phyloP scores from a whole-genome alignment of 2,888 invertebrate species.

The Pandemis cinnamomeana region DNA sequence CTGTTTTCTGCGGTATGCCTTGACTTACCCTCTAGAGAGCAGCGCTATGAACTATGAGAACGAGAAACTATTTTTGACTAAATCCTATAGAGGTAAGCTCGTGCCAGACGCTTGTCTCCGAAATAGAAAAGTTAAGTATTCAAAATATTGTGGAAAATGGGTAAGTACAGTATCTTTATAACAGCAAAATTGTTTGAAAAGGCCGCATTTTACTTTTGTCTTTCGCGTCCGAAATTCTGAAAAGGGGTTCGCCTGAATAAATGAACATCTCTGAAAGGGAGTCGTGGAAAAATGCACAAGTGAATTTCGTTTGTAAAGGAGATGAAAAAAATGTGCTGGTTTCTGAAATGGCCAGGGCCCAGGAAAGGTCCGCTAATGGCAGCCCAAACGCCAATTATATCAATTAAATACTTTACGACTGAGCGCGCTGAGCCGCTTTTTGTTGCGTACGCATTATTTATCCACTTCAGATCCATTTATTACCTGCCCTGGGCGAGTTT shows the following conservation, averaged over 20 bases:
- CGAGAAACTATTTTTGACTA: slow-evolving; percentile 18
- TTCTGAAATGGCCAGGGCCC: slow-evolving; percentile 61
- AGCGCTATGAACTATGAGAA: slow-evolving; percentile 13
- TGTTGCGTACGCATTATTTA: slow-evolving; percentile 45
- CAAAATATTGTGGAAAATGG: slow-evolving; percentile 1
- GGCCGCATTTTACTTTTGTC: slow-evolving; percentile 54
- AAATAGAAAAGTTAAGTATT: slow-evolving; percentile 22
- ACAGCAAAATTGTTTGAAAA: slow-evolving; percentile 30
- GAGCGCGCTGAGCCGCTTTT: slow-evolving; percentile 53
- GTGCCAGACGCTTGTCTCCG: slow-evolving; percentile 11
- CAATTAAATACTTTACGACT: slow-evolving; percentile 78
- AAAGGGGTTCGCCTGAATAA: slow-evolving; percentile 73
- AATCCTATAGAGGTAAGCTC: slow-evolving; percentile 14
- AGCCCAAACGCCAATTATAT: slow-evolving; percentile 79
- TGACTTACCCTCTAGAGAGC: slow-evolving; percentile 5
- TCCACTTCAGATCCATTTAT: slow-evolving; percentile 28
- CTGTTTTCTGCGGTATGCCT: not conserved
- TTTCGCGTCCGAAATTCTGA: slow-evolving; percentile 59
- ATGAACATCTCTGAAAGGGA: slow-evolving; percentile 73
- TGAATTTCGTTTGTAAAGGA: slow-evolving; percentile 63
- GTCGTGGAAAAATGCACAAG: slow-evolving; percentile 67
- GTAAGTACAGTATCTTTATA: slow-evolving; percentile 23
- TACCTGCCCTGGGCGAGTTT: slow-evolving; percentile 9
- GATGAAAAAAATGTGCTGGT: slow-evolving; percentile 67
- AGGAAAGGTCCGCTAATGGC: slow-evolving; percentile 71